Base-by-base conservation (phyloP, 2,888 invertebrate species). In the Micropterix aruncella region DNA sequence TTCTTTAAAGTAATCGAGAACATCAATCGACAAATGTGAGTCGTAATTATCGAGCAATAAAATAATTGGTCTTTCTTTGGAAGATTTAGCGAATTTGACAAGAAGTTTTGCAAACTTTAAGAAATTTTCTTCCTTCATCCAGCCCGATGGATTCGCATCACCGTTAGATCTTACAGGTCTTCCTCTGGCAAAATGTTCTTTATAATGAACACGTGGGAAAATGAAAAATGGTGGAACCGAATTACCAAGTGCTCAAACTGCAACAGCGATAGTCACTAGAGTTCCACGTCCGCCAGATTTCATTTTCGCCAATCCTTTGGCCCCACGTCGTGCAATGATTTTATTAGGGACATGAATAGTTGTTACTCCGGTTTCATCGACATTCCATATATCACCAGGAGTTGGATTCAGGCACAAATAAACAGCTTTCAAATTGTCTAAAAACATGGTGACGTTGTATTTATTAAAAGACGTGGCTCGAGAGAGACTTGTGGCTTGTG, bases 401-500 rank as follows among this genome's bases (percentile, higher is more conserved):
- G 36, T 27, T 27, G n/a, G 36, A 27, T 7, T 27, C n/a, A 27
- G n/a, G 36, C 36, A n/a, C 36, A 27, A 27, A 27, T 9, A 7
- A 27, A 7, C n/a, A 27, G n/a, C n/a, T 27, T n/a, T n/a, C n/a
- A n/a, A n/a, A n/a, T n/a, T n/a, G n/a, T 27, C 36, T 7, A 27
- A 27, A 27, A 27, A 27, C n/a, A 27, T 9, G 36, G 36, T n/a
- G n/a, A n/a, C n/a, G n/a, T n/a, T n/a, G n/a, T n/a, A n/a, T n/a
- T n/a, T n/a, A n/a, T n/a, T n/a, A 27, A 27, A 27, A 7, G 36
- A 27, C 36, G n/a, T 27, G 7, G 36, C 36, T 27, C 36, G 36
- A 27, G 36, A 27, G 36, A 27, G 36, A n/a, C 36, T 27, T 27
- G 36, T 27, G n/a, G 36, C 36, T 27, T 27, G 36, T 27, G 36